A percentile compares a stretch with the other conserved stretches of the same genome.
These are phyloP conservation scores for Drosophila seclusa DNA, from an alignment of 2,888 invertebrate species.

Conservation along the genomic window DNA sequence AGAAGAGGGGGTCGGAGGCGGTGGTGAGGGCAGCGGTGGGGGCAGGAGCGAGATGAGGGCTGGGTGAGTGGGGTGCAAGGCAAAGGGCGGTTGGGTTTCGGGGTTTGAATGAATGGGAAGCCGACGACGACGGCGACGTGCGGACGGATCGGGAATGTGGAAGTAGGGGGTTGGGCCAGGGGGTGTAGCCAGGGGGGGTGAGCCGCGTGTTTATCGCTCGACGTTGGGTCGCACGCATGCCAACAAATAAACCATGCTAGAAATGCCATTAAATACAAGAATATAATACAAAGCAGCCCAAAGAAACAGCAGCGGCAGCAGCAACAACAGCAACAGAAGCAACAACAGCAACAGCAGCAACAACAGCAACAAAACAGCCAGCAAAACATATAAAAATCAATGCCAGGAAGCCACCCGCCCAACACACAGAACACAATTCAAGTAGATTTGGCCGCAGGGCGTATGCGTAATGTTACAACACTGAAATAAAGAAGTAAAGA, in stretches of 20 bases:
- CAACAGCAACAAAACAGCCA: constrained; percentile 16
- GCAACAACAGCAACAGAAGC: constrained; percentile 10
- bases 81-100: constrained; percentile 6
- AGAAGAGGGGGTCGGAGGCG: neutral
- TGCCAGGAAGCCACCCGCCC: constrained; percentile 71
- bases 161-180: neutral
- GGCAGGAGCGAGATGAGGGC: neutral
- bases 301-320: constrained; percentile 31
- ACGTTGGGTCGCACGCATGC: constrained; percentile 78
- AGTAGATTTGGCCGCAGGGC: constrained; percentile 43
- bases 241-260: constrained; percentile 77
- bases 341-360: neutral
- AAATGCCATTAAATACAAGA: constrained; percentile 77
- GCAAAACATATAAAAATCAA: constrained; percentile 64
- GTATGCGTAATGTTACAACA: constrained; percentile 70
- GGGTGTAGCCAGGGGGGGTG: constrained; percentile 12
- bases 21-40: neutral
- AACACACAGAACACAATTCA: neutral
- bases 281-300: constrained; percentile 59
- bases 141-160: neutral
- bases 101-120: constrained; percentile 2
- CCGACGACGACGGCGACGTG: neutral
- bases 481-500: constrained; percentile 26
- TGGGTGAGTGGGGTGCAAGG: neutral
- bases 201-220: constrained; percentile 74